Percentiles rank a stretch among this genome's conserved stretches.
Conservation (phyloP, 2,797 vertebrate genomes). For the Enteromius mattozi region DNA sequence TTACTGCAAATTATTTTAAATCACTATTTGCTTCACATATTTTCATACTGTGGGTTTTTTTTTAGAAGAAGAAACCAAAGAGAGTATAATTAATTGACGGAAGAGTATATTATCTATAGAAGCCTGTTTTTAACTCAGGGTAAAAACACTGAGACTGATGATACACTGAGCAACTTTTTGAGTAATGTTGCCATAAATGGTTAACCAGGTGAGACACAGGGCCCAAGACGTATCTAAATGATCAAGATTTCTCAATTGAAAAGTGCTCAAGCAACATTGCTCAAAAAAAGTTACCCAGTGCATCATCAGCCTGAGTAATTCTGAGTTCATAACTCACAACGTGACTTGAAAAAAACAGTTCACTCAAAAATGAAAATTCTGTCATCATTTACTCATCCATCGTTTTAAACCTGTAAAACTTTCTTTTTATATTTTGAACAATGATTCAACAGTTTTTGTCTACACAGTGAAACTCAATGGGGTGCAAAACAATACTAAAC, state of each 20-base stretch:
- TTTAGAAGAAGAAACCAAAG: not conserved
- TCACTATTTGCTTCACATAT: not conserved
- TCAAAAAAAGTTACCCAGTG: too few relatives aligned
- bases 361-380: not conserved
- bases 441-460: not conserved
- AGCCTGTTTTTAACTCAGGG: not conserved
- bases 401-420: not conserved
- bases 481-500: not conserved
- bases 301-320: not conserved
- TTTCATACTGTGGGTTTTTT: not conserved
- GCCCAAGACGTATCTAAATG: too few relatives aligned
- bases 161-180: too few relatives aligned
- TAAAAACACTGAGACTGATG: not conserved
- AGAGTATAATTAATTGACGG: not conserved
- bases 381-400: not conserved
- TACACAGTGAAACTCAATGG: too few relatives aligned
- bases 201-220: too few relatives aligned
- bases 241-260: too few relatives aligned
- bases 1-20: not conserved
- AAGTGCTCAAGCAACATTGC: too few relatives aligned
- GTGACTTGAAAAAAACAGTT: not conserved
- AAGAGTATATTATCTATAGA: not conserved
- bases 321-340: not conserved
- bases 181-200: too few relatives aligned
- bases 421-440: not conserved